phyloP scores from a whole-genome alignment of 2,113 vertebrate genomes.

The Leucosticte australis region DNA sequence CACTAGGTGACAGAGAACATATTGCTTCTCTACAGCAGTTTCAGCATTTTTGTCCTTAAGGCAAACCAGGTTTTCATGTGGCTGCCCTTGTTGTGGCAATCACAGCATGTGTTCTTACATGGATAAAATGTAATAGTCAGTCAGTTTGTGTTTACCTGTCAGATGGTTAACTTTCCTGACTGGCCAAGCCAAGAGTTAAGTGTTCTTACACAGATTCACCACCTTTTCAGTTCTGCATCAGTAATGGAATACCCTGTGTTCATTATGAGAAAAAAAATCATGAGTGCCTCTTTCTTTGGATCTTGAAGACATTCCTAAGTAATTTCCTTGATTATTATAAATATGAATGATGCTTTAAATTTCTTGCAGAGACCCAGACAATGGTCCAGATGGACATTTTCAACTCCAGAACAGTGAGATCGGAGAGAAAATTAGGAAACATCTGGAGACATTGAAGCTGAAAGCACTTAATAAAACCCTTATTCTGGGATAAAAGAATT shows the following conservation, averaged over 20 bases:
- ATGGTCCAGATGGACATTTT: background rate
- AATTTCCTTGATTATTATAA: background rate
- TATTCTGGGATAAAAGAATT: slow-evolving; percentile 44
- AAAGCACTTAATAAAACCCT: slow-evolving; percentile 48
- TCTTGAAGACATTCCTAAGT: background rate
- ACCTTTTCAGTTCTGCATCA: background rate
- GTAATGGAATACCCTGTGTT: background rate
- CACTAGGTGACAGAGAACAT: background rate
- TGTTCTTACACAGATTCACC: background rate
- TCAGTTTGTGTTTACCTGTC: background rate
- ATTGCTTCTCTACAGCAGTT: background rate
- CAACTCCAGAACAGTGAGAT: slow-evolving; percentile 11
- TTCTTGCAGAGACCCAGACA: slow-evolving; percentile 60
- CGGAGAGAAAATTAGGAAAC: slow-evolving; percentile 40
- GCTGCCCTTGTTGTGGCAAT: background rate
- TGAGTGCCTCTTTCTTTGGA: background rate
- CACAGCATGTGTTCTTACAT: background rate
- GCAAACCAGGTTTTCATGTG: background rate
- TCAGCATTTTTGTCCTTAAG: background rate
- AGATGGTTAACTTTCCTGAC: background rate
- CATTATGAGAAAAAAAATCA: background rate
- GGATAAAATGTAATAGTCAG: background rate
- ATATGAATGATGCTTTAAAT: background rate
- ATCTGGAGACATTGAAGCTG: slow-evolving; percentile 52
- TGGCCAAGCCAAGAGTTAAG: background rate